These are phyloP conservation scores for Phaedon cochleariae DNA, from an alignment of 2,888 invertebrate genomes.

Conservation along the genomic window DNA sequence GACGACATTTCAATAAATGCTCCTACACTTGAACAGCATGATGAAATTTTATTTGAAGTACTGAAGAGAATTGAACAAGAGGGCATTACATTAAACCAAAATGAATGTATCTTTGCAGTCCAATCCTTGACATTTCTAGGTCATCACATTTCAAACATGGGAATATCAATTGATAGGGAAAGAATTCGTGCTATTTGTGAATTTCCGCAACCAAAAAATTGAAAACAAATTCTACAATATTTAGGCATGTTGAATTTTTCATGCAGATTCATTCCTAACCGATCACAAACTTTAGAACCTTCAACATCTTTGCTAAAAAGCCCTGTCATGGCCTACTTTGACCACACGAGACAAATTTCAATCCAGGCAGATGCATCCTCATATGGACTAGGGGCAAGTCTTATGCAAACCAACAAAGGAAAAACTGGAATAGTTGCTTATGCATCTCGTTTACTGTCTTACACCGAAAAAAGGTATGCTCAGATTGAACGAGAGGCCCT, in stretches of 20 bases:
- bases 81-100: slow-evolving; percentile 44
- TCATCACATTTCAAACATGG: slow-evolving; percentile 40
- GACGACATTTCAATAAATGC: slow-evolving; percentile 37
- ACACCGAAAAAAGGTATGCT: slow-evolving; percentile 12
- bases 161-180: slow-evolving; percentile 35
- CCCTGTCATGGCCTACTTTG: slow-evolving; percentile 17
- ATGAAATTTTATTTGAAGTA: slow-evolving; percentile 39
- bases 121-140: slow-evolving; percentile 43
- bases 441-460: slow-evolving; percentile 18
- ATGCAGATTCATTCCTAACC: too few relatives aligned
- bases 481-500: slow-evolving; percentile 19
- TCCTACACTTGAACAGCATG: slow-evolving; percentile 37
- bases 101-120: slow-evolving; percentile 48
- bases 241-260: slow-evolving; percentile 32
- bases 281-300: slow-evolving; percentile 20
- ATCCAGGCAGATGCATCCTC: slow-evolving; percentile 25
- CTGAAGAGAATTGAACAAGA: slow-evolving; percentile 37
- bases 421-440: slow-evolving; percentile 19
- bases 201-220: slow-evolving; percentile 41
- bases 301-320: slow-evolving; percentile 16
- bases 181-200: slow-evolving; percentile 37
- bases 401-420: slow-evolving; percentile 11
- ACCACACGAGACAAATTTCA: neutral
- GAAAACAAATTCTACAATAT: slow-evolving; percentile 35
- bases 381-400: slow-evolving; percentile 23